These are phyloP conservation scores for Bufo bufo DNA, from an alignment of 2,113 vertebrate genomes.

Conservation along the genomic window DNA sequence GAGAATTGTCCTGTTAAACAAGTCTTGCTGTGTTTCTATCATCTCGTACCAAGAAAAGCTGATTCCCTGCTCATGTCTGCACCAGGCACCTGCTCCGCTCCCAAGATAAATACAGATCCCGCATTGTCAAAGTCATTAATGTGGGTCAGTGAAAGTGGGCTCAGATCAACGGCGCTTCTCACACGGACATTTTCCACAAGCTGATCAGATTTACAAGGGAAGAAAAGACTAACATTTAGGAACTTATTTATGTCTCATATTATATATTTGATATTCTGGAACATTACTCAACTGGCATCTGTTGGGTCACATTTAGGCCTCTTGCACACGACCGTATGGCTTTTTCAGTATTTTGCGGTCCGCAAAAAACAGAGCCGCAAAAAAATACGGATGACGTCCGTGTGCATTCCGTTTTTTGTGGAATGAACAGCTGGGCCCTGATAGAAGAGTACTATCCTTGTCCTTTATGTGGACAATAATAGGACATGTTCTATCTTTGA, in stretches of 20 bases:
- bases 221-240: background rate
- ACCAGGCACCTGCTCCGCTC: background rate
- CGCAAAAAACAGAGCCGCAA: no score
- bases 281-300: background rate
- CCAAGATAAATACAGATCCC: conserved; percentile 50
- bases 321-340: no score
- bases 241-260: background rate
- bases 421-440: no score
- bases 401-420: no score
- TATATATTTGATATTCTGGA: background rate
- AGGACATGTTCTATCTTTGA: no score
- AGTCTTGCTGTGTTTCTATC: background rate
- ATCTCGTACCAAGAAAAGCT: conserved; percentile 8
- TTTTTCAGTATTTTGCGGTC: no score
- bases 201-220: background rate
- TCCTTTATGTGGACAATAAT: no score
- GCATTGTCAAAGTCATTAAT: conserved; percentile 18
- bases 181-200: no score
- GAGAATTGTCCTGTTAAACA: background rate
- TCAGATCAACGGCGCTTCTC: background rate
- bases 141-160: background rate
- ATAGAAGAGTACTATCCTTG: no score
- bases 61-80: background rate
- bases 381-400: no score
- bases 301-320: background rate